These are phyloP conservation scores for Macquaria ambigua DNA, from an alignment of 2,113 vertebrate genomes.

Conservation along the genomic window DNA sequence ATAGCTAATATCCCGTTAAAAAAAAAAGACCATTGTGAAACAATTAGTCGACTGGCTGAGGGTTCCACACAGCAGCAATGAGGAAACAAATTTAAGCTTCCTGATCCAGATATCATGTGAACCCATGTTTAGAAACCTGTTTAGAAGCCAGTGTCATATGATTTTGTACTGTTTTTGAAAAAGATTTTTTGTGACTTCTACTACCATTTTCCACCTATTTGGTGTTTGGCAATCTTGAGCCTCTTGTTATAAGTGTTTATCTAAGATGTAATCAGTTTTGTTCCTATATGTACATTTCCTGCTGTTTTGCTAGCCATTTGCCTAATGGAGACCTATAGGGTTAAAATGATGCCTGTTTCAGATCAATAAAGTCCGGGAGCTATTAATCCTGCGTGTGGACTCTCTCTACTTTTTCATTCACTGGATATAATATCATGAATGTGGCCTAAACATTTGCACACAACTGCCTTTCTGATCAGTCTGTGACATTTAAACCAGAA, in stretches of 20 bases:
- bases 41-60: background rate
- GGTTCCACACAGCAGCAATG: background rate
- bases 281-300: background rate
- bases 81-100: background rate
- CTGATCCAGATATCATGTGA: background rate
- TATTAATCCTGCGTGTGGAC: no score
- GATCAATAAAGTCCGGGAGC: no score
- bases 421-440: background rate
- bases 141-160: background rate
- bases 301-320: no score
- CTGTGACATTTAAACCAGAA: background rate
- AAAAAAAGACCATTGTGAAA: background rate
- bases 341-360: no score
- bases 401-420: no score
- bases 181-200: no score
- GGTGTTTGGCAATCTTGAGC: no score
- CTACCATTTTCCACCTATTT: background rate
- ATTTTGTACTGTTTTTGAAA: background rate
- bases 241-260: background rate
- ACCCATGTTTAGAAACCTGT: background rate
- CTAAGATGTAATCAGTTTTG: background rate
- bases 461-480: background rate
- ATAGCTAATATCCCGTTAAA: background rate
- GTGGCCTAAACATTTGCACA: background rate
- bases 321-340: no score